These are phyloP conservation scores for Lateolabrax maculatus DNA, from an alignment of 2,797 vertebrate species.

Conservation along the genomic window DNA sequence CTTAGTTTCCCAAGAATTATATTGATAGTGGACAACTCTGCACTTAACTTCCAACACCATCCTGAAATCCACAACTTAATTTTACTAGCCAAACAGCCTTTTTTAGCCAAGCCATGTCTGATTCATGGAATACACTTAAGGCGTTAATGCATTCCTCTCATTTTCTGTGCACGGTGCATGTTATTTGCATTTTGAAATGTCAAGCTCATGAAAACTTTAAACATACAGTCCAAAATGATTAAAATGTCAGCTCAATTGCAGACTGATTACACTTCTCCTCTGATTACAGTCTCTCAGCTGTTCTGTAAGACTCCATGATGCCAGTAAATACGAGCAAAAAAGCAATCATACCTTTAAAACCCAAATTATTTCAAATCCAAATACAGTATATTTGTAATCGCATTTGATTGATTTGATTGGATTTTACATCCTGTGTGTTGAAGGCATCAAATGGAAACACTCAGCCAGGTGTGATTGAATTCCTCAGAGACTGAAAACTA, in stretches of 20 bases:
- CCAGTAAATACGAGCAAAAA: not conserved
- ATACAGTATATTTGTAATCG: not conserved
- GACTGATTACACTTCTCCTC: slow-evolving; percentile 56
- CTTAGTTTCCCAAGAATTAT: not conserved
- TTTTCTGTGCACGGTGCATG: slow-evolving; percentile 37
- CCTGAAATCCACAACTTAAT: not conserved
- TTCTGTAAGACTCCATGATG: not conserved
- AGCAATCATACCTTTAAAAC: slow-evolving; percentile 6
- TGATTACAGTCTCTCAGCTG: slow-evolving; percentile 48
- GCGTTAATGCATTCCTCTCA: slow-evolving; percentile 24
- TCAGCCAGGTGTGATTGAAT: not conserved
- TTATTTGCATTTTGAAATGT: slow-evolving; percentile 78
- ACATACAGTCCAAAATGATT: slow-evolving; percentile 57
- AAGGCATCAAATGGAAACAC: not conserved
- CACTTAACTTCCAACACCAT: not conserved
- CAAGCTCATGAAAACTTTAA: slow-evolving; percentile 63
- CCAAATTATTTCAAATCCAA: not conserved
- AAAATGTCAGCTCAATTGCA: slow-evolving; percentile 65
- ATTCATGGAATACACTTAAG: slow-evolving; percentile 12
- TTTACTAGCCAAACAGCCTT: not conserved
- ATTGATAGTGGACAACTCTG: not conserved
- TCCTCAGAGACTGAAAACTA: not conserved
- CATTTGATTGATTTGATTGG: not conserved
- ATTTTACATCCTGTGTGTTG: not conserved
- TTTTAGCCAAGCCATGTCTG: not conserved